Base-by-base conservation (phyloP, 2,888 invertebrate species). In the Ophion ellenae region DNA sequence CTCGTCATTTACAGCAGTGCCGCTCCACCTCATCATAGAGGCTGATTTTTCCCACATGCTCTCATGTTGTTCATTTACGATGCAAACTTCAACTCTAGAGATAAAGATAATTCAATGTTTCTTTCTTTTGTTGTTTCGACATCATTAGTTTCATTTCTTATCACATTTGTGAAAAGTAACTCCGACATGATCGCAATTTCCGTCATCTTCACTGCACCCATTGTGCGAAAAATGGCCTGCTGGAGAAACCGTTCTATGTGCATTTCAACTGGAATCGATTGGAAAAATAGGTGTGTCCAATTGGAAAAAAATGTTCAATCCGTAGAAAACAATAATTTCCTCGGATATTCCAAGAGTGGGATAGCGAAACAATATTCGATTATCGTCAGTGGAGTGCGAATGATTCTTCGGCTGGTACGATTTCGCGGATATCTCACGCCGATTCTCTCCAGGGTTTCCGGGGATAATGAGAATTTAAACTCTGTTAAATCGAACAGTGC, bases 391-490 rank as follows among this genome's bases (percentile, higher is more conserved):
- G 53, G 2, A 57, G 36, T 63, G 28, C 32, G 66, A 75, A n/a
- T 53, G 53, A 70, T 70, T 64, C 28, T 47, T n/a, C n/a, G 32
- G 53, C n/a, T 24, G 47, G 40, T 71, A 61, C 32, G 14, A 71
- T 63, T 64, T 32, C 28, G 9, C 45, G n/a, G 11, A 66, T 66
- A 80, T 73, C 57, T 28, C 53, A 9, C 66, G 28, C 10, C 24
- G 66, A 70, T 80, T 73, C 66, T 24, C 73, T 66, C 20, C 67
- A 4, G 64, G 45, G 40, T n/a, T n/a, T 11, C 40, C 57, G 78
- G 57, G 80, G 75, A 80, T 82, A 85, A 85, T 83, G 76, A 85
- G 85, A 83, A 82, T 85, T 59, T 83, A 80, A 85, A 85, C 79
- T 83, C 80, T 71, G 80, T 80, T 85, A 85, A 80, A 73, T 67